Conservation (phyloP, 2,797 vertebrate genomes). For the Poeciliopsis turneri region DNA sequence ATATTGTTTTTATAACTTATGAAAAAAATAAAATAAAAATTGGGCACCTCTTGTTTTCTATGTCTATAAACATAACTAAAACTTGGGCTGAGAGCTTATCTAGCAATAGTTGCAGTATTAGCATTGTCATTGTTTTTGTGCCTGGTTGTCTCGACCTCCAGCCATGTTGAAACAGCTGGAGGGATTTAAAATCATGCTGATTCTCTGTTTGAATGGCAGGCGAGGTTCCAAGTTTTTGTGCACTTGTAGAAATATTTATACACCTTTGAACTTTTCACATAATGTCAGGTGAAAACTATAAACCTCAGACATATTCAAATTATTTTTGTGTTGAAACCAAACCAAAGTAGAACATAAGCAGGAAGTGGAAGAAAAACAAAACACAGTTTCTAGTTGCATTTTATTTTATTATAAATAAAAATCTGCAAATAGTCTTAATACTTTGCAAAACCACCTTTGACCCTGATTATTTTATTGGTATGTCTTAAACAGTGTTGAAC, state of each 20-base stretch:
- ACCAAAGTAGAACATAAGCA: background rate
- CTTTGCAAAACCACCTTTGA: background rate
- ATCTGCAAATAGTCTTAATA: background rate
- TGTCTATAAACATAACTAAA: conserved; percentile 28
- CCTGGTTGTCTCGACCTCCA: conserved; percentile 54
- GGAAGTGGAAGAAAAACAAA: background rate
- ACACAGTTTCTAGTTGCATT: background rate
- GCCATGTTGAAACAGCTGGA: conserved; percentile 66
- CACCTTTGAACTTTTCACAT: background rate
- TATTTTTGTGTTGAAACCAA: background rate
- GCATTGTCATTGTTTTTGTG: conserved; percentile 70
- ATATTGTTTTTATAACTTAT: conserved; percentile 29
- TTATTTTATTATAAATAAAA: background rate
- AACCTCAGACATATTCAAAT: background rate
- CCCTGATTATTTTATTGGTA: background rate
- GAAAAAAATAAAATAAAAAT: background rate
- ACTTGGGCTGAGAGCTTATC: conserved; percentile 35
- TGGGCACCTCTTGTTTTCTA: conserved; percentile 10
- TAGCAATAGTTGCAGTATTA: conserved; percentile 54
- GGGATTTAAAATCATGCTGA: conserved; percentile 70
- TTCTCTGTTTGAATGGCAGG: conserved; percentile 45
- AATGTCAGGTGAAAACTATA: background rate
- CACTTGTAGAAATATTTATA: background rate
- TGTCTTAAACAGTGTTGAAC: background rate
- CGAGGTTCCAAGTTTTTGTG: conserved; percentile 7